Evolutionary conservation across 2,113 vertebrate species (phyloP).

Genomic region (Cyrtonyx montezumae): DNA sequence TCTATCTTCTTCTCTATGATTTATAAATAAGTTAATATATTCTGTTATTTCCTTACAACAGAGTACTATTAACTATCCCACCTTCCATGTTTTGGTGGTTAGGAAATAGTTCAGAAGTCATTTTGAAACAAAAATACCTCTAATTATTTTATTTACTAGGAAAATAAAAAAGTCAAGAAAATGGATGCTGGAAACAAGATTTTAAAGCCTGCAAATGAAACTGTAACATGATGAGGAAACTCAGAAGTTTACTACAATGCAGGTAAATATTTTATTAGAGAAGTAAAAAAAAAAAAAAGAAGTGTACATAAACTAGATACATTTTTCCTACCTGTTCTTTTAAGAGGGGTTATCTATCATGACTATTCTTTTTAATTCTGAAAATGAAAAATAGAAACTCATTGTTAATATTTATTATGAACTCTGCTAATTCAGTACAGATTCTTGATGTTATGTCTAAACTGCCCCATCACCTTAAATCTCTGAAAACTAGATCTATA

Average conservation of each 20-base stretch:
- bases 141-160: background rate
- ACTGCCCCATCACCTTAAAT: background rate
- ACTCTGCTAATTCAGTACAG: background rate
- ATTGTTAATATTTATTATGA: background rate
- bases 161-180: background rate
- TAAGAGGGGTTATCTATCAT: background rate
- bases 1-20: background rate
- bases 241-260: rapidly evolving
- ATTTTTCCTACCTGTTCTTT: background rate
- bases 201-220: background rate
- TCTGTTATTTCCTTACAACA: background rate
- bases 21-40: background rate
- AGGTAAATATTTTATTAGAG: background rate
- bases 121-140: background rate
- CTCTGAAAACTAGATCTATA: background rate
- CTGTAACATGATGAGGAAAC: background rate
- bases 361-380: background rate
- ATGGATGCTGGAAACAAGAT: background rate
- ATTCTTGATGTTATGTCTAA: background rate
- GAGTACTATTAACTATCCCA: background rate
- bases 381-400: background rate
- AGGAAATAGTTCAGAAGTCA: background rate
- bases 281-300: background rate
- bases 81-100: background rate
- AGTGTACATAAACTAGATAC: background rate